Evolutionary conservation across 2,113 vertebrate genomes (phyloP), one percentile per base, ranked within the genome.

Genomic region (Pelmatolapia mariae): DNA sequence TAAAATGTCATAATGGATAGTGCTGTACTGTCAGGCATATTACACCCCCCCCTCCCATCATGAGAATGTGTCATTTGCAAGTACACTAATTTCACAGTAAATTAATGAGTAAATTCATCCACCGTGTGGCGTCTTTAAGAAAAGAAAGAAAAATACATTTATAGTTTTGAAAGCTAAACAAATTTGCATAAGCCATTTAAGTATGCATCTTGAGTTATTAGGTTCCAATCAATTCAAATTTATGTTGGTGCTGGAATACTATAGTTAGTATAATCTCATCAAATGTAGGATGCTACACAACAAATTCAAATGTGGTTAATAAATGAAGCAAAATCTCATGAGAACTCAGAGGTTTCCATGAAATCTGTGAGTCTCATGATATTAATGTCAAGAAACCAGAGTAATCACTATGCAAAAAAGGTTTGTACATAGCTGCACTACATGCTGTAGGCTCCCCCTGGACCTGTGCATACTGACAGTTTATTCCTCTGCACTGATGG

Each of bases 161-260:
- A 57, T 59, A 87, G 36, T 85, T 86, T 85, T 85, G 31, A 86
- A 86, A 85, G 73, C 87, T 43, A 31, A 91, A 80, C 66, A 85
- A 83, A 89, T 94, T 91, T 89, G 40, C 86, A 91, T 88, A 89
- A 94, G 59, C 88, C 81, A 56, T 85, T 87, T 89, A 82, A 86
- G 36, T 63, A 86, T 82, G 88, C 82, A 83, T 90, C 40, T 84
- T 5, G 13, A 90, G 31, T 87, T 89, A 90, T 93, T 93, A 87
- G 83, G 40, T 80, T 92, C 33, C n/a, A 88, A 83, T 89, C 73
- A 86, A 80, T 91, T 86, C n/a, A 7, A 53, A 83, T 86, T 84
- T 6, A 7, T 83, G 66, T 84, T 87, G 45, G 1, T 52, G n/a
- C 33, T 86, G 24, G 26, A 85, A 61, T 45, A 59, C 52, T 87